A percentile compares a stretch with the other conserved stretches of the same genome.
phyloP scores from a whole-genome alignment of 2,888 invertebrate genomes.

The Drepana falcataria region DNA sequence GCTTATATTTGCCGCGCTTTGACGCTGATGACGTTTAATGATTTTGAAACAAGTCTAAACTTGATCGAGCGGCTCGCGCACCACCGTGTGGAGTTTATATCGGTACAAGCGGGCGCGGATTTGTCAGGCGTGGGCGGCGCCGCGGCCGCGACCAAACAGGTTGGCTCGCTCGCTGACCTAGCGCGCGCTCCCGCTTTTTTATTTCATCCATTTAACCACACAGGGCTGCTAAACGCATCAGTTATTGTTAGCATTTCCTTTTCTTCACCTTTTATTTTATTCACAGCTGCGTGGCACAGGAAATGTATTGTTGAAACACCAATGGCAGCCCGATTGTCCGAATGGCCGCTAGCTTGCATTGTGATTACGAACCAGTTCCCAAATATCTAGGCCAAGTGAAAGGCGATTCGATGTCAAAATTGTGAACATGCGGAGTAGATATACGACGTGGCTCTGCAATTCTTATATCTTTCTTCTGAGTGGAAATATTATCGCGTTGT shows the following conservation, averaged over 20 bases:
- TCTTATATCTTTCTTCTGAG: slow-evolving; percentile 12
- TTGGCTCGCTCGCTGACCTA: slow-evolving; percentile 60
- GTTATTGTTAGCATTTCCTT: neutral
- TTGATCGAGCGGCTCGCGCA: slow-evolving; percentile 43
- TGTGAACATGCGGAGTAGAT: slow-evolving; percentile 42
- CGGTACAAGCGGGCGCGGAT: slow-evolving; percentile 59
- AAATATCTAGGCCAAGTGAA: slow-evolving; percentile 78
- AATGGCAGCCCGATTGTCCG: slow-evolving; percentile 21
- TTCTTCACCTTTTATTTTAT: slow-evolving; percentile 14
- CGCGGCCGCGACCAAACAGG: slow-evolving; percentile 64
- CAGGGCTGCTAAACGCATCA: slow-evolving; percentile 45
- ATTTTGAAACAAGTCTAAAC: slow-evolving; percentile 54
- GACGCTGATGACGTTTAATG: slow-evolving; percentile 13
- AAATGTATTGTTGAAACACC: slow-evolving; percentile 42
- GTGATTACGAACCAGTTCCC: slow-evolving; percentile 70
- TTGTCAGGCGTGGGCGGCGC: slow-evolving; percentile 69
- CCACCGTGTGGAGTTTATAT: slow-evolving; percentile 20
- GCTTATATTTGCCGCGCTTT: slow-evolving; percentile 2
- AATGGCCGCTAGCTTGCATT: slow-evolving; percentile 48
- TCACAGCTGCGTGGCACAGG: slow-evolving; percentile 41
- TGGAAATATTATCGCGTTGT: slow-evolving; percentile 14
- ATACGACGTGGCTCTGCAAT: slow-evolving; percentile 33
- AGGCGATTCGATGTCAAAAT: slow-evolving; percentile 68
- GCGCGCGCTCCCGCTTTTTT: slow-evolving; percentile 53
- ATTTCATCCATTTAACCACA: slow-evolving; percentile 50